These are phyloP conservation scores for Iguana delicatissima DNA, from an alignment of 2,797 vertebrate genomes.

Conservation along the genomic window DNA sequence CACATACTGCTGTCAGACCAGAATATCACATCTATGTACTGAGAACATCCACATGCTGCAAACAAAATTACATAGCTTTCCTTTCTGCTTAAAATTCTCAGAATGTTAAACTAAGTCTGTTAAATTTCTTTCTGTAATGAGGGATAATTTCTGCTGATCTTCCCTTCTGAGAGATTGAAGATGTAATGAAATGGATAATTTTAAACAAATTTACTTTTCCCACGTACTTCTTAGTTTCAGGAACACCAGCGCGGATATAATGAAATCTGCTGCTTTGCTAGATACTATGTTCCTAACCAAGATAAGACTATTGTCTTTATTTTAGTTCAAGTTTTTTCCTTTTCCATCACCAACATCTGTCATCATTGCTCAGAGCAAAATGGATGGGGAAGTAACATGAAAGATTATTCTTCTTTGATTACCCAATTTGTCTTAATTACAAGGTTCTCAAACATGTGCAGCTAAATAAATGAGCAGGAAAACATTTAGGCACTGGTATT, in stretches of 20 bases:
- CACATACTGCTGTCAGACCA: background rate
- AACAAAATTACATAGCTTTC: background rate
- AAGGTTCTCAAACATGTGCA: conserved; percentile 75
- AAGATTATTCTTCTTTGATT: conserved; percentile 82
- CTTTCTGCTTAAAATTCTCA: conserved; percentile 31
- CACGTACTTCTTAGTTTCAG: conserved; percentile 48
- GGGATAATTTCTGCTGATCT: conserved; percentile 49
- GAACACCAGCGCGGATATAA: conserved; percentile 51
- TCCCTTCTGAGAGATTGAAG: conserved; percentile 35
- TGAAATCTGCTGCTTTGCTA: conserved; percentile 55
- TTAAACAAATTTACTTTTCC: conserved; percentile 41
- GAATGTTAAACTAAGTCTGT: conserved; percentile 23
- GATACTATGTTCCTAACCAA: conserved; percentile 45
- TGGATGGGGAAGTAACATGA: conserved; percentile 77
- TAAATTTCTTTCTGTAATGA: conserved; percentile 44
- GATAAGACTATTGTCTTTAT: conserved; percentile 65
- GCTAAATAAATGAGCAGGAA: conserved; percentile 76
- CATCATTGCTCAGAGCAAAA: conserved; percentile 77
- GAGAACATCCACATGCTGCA: background rate
- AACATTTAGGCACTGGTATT: conserved; percentile 67
- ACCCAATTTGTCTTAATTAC: conserved; percentile 81
- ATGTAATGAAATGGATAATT: conserved; percentile 61
- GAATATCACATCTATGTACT: background rate
- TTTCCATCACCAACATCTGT: conserved; percentile 75
- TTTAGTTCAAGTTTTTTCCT: conserved; percentile 54